Conservation (phyloP, 1,140 invertebrate genomes). For the Neodiprion virginianus region DNA sequence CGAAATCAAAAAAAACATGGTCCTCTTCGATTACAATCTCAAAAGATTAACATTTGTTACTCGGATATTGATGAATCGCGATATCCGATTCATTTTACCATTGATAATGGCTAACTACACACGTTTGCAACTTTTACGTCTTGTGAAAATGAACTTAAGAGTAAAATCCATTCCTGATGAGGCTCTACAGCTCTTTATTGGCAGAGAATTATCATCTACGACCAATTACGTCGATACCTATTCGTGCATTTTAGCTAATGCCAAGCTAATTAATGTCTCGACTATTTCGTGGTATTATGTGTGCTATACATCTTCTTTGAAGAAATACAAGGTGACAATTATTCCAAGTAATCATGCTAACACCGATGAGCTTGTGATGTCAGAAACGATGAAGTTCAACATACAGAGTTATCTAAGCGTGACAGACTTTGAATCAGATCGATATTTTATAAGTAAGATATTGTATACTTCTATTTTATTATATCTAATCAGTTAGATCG, state of each 20-base stretch:
- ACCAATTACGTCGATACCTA: slow-evolving; percentile 39
- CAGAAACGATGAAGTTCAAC: slow-evolving; percentile 62
- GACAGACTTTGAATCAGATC: slow-evolving; percentile 19
- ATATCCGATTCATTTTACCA: neutral
- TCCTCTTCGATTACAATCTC: neutral
- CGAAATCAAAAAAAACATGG: neutral
- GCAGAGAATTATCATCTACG: slow-evolving; percentile 27
- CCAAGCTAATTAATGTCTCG: slow-evolving; percentile 16
- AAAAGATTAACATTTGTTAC: neutral
- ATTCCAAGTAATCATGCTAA: slow-evolving; percentile 43
- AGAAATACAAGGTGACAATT: slow-evolving; percentile 55
- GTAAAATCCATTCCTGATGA: slow-evolving; percentile 36
- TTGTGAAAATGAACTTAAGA: slow-evolving; percentile 32
- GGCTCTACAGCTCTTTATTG: slow-evolving; percentile 31
- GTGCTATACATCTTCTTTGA: slow-evolving; percentile 37
- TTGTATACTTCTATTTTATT: slow-evolving; percentile 20
- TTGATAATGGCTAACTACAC: neutral
- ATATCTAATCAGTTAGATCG: neutral
- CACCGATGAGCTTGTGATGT: slow-evolving; percentile 56
- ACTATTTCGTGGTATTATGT: slow-evolving; percentile 42
- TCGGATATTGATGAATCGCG: neutral
- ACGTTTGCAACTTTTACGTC: neutral
- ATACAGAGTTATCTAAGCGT: slow-evolving; percentile 46
- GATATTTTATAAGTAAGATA: slow-evolving; percentile 45
- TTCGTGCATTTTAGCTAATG: slow-evolving; percentile 40